Conservation (phyloP, 2,888 invertebrate species). For the Bombyx huttoni region DNA sequence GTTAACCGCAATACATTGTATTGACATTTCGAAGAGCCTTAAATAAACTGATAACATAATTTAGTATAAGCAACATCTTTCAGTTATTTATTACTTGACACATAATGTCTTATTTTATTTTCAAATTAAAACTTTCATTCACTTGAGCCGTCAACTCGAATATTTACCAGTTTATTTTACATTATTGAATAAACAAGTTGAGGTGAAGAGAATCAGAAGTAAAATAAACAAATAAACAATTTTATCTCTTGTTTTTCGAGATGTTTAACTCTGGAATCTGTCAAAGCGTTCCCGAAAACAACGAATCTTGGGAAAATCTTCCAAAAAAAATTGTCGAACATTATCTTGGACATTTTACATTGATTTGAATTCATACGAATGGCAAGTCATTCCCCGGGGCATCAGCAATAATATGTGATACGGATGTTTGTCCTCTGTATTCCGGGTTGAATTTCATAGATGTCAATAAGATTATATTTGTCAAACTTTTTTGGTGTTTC, state of each 20-base stretch:
- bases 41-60: no score
- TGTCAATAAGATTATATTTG: background rate
- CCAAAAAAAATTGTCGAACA: constrained; percentile 20
- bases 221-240: constrained; percentile 19
- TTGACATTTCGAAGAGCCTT: no score
- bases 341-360: constrained; percentile 18
- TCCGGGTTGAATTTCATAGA: background rate
- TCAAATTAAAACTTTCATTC: no score
- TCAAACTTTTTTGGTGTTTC: background rate
- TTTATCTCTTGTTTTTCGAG: constrained; percentile 21
- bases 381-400: constrained; percentile 7
- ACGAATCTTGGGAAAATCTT: constrained; percentile 19
- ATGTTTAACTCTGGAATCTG: constrained; percentile 27
- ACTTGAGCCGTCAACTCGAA: no score
- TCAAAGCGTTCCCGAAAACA: constrained; percentile 33
- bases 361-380: constrained; percentile 8
- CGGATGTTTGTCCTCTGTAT: background rate
- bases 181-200: constrained; percentile 5
- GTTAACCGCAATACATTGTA: background rate
- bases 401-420: background rate
- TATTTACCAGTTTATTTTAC: background rate
- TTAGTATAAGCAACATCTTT: no score
- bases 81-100: no score
- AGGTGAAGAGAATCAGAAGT: constrained; percentile 3
- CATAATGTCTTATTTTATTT: no score